phyloP scores from a whole-genome alignment of 1,140 invertebrate genomes.

The Acyrthosiphon pisum region DNA sequence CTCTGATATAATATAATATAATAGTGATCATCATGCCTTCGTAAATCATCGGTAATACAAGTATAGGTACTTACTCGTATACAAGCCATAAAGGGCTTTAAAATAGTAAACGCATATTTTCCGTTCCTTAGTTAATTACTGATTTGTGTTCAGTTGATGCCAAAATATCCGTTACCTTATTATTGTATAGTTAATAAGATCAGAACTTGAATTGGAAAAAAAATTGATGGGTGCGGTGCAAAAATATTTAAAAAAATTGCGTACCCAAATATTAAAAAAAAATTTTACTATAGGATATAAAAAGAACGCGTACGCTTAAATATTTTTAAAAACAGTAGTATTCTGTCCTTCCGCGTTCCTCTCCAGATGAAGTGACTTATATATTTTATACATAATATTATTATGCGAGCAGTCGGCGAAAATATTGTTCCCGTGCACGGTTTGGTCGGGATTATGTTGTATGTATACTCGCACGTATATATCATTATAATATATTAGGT shows the following conservation, averaged over 20 bases:
- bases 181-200: background rate
- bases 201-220: no score
- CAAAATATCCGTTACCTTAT: background rate
- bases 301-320: no score
- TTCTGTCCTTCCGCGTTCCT: no score
- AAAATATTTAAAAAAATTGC: no score
- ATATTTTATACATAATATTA: no score
- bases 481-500: constrained; percentile 6
- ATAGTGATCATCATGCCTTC: no score
- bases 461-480: background rate
- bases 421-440: background rate
- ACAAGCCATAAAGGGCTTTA: background rate
- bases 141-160: background rate
- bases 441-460: background rate
- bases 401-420: background rate
- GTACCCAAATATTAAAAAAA: no score
- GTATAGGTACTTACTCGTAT: background rate
- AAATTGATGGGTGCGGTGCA: no score
- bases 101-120: background rate
- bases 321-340: no score
- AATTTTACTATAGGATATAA: no score
- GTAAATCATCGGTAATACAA: background rate
- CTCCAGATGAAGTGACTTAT: no score
- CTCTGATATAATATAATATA: no score
- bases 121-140: background rate